Conservation (phyloP, 2,113 vertebrate species). For the Mastomys natalensis region DNA sequence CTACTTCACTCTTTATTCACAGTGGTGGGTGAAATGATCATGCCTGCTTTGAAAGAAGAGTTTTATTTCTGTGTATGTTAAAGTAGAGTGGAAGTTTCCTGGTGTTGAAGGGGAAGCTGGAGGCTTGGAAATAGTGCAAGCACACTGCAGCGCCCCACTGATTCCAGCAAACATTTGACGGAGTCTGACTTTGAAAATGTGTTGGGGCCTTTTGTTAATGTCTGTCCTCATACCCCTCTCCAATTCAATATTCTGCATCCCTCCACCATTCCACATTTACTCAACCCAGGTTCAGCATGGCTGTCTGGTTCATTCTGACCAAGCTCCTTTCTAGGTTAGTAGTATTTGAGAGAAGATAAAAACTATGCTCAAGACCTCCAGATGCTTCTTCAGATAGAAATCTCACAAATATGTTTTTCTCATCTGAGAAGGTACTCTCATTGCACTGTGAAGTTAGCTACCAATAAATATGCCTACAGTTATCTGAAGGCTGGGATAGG, state of each 20-base stretch:
- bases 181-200: neutral
- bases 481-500: neutral
- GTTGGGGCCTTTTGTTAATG: neutral
- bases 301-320: neutral
- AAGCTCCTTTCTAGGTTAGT: neutral
- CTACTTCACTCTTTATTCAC: neutral
- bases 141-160: fast-evolving
- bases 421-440: neutral
- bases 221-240: fast-evolving
- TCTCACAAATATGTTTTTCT: neutral
- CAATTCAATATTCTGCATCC: neutral
- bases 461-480: neutral
- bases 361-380: neutral
- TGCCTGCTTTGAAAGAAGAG: neutral
- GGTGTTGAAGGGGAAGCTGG: neutral
- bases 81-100: neutral
- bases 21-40: neutral
- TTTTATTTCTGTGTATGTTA: neutral
- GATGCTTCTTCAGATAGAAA: neutral
- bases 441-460: neutral
- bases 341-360: neutral
- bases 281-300: fast-evolving
- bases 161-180: neutral
- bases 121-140: neutral
- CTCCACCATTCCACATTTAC: neutral